A percentile compares a stretch with the other conserved stretches of the same genome.
Conservation (phyloP, 2,113 vertebrate genomes). For the Antechinus stuartii region DNA sequence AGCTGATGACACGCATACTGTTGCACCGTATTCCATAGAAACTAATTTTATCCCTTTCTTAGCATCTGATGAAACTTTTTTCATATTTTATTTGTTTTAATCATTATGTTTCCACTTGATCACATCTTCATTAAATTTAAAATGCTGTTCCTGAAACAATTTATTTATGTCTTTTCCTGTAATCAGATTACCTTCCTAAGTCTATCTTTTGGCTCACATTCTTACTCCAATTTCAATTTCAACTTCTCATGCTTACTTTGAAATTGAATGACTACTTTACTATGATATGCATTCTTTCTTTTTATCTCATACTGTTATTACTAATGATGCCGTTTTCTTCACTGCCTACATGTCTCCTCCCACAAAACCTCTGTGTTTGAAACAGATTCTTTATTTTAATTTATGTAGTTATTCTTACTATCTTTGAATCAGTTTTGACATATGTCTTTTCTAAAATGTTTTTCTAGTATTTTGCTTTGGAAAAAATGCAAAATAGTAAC, state of each 20-base stretch:
- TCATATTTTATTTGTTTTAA: background rate
- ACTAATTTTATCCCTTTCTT: slow-evolving; percentile 28
- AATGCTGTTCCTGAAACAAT: background rate
- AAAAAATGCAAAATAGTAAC: slow-evolving; percentile 30
- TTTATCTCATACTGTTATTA: slow-evolving; percentile 46
- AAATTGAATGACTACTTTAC: slow-evolving; percentile 2
- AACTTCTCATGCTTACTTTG: slow-evolving; percentile 22
- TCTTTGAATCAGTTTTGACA: slow-evolving; percentile 29
- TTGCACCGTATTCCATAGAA: slow-evolving; percentile 7
- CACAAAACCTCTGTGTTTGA: slow-evolving; percentile 40
- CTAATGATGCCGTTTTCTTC: slow-evolving; percentile 55
- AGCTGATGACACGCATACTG: background rate
- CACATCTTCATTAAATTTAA: background rate
- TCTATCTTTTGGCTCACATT: background rate
- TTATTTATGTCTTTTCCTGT: background rate
- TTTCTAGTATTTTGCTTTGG: slow-evolving; percentile 37
- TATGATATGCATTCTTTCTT: slow-evolving; percentile 43
- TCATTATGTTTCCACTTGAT: background rate
- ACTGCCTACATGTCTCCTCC: slow-evolving; percentile 43
- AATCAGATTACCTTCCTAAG: background rate
- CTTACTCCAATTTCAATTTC: background rate
- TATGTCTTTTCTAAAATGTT: slow-evolving; percentile 30
- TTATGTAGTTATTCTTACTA: background rate
- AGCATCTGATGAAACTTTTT: slow-evolving; percentile 6
- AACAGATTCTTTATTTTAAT: slow-evolving; percentile 48